Evolutionary conservation across 2,797 vertebrate genomes (phyloP).

Genomic region (Xiphophorus birchmanni): DNA sequence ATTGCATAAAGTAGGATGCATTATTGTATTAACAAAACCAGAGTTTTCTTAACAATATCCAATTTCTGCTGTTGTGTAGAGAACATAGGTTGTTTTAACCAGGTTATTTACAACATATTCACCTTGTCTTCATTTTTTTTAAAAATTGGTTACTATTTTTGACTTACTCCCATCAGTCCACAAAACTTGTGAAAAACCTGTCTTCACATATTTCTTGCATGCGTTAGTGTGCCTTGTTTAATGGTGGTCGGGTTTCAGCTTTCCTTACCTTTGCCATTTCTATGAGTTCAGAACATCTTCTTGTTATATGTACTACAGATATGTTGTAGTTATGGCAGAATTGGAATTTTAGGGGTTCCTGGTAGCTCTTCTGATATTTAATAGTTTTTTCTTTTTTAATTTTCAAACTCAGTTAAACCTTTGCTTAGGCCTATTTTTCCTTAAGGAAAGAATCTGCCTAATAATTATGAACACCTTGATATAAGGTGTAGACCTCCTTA

Average conservation of each 20-base stretch:
- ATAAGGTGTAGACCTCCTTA: neutral
- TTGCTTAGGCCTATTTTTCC: too few species aligned
- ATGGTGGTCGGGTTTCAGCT: neutral
- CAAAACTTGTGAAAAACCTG: neutral
- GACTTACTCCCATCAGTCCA: neutral
- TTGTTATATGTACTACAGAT: too few species aligned
- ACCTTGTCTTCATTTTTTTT: neutral
- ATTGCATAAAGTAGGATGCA: constrained; percentile 15
- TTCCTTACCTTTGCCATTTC: neutral
- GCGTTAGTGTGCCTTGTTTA: too few species aligned
- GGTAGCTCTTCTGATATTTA: too few species aligned
- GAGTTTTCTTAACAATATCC: constrained; percentile 56
- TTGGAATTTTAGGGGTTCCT: too few species aligned
- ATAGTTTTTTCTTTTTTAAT: too few species aligned
- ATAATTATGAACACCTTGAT: neutral
- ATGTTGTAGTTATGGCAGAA: too few species aligned
- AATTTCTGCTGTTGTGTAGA: neutral
- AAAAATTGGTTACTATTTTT: neutral
- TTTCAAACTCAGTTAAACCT: too few species aligned
- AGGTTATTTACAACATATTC: neutral
- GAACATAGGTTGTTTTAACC: neutral
- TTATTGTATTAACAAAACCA: constrained; percentile 52
- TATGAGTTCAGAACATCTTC: too few species aligned
- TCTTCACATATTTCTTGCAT: neutral
- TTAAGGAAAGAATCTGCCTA: neutral